phyloP scores from a whole-genome alignment of 2,113 vertebrate species.

The Corythornis cristatus region DNA sequence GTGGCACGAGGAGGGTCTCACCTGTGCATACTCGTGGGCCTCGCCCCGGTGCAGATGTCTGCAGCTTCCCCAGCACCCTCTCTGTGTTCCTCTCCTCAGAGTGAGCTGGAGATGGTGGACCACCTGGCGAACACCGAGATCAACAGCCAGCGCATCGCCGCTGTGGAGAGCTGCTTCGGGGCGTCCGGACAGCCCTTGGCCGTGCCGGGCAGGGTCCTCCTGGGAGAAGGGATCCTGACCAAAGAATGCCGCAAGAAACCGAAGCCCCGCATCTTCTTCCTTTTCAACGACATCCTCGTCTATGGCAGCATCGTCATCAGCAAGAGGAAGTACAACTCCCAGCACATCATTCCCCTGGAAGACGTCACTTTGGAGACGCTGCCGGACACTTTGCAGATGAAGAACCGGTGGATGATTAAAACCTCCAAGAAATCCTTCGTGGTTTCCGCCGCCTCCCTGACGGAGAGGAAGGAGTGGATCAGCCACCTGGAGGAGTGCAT shows the following conservation, averaged over 20 bases:
- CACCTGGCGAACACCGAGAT: constrained; percentile 73
- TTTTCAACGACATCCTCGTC: constrained; percentile 91
- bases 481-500: constrained; percentile 85
- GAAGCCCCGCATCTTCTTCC: constrained; percentile 87
- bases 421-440: constrained; percentile 91
- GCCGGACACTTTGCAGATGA: constrained; percentile 80
- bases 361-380: constrained; percentile 83
- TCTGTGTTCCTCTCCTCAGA: not conserved
- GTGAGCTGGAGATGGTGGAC: constrained; percentile 72
- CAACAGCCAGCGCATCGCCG: constrained; percentile 83
- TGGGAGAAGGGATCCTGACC: constrained; percentile 88
- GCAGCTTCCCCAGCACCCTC: not conserved
- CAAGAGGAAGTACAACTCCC: constrained; percentile 83
- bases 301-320: constrained; percentile 86
- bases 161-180: constrained; percentile 85
- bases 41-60: not conserved
- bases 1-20: not conserved
- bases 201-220: constrained; percentile 81
- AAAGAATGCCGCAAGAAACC: constrained; percentile 87
- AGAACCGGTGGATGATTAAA: constrained; percentile 91
- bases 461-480: constrained; percentile 90
- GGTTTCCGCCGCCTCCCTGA: constrained; percentile 81
- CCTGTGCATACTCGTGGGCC: not conserved
- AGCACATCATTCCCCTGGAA: constrained; percentile 87
- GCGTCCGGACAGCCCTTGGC: constrained; percentile 75